phyloP scores from a whole-genome alignment of 1,140 invertebrate genomes.

The Nephila pilipes region DNA sequence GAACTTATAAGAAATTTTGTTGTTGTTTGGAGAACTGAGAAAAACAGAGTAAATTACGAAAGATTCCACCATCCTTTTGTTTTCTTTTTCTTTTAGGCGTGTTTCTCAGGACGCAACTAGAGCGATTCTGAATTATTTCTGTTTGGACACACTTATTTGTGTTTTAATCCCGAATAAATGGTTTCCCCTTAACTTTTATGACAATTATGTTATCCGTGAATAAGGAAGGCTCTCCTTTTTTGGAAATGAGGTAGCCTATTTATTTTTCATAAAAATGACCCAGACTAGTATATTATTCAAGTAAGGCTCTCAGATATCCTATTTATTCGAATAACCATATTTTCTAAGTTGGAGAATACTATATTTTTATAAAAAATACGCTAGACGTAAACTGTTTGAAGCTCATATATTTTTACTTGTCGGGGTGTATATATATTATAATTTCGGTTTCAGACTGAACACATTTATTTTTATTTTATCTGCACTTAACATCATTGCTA shows the following conservation, averaged over 20 bases:
- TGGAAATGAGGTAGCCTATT: not conserved
- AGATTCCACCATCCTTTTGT: not conserved
- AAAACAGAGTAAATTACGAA: slow-evolving; percentile 25
- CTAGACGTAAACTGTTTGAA: no score
- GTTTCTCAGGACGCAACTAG: not conserved
- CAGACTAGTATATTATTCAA: no score
- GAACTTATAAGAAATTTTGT: not conserved
- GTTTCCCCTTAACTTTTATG: not conserved
- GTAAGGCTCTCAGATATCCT: no score
- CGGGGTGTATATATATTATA: no score
- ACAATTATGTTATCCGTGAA: not conserved
- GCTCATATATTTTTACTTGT: no score
- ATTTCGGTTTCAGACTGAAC: no score
- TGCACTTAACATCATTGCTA: no score
- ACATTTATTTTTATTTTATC: no score
- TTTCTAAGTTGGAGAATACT: no score
- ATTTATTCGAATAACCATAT: no score
- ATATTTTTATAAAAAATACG: no score
- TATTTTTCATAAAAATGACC: no score
- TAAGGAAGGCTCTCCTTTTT: not conserved
- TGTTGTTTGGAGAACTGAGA: not conserved
- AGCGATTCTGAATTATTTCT: not conserved
- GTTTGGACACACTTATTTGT: slow-evolving; percentile 3
- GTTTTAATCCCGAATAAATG: not conserved
- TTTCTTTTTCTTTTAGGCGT: not conserved